These are phyloP conservation scores for Drosophila atripex DNA, from an alignment of 2,888 invertebrate species.

Conservation along the genomic window DNA sequence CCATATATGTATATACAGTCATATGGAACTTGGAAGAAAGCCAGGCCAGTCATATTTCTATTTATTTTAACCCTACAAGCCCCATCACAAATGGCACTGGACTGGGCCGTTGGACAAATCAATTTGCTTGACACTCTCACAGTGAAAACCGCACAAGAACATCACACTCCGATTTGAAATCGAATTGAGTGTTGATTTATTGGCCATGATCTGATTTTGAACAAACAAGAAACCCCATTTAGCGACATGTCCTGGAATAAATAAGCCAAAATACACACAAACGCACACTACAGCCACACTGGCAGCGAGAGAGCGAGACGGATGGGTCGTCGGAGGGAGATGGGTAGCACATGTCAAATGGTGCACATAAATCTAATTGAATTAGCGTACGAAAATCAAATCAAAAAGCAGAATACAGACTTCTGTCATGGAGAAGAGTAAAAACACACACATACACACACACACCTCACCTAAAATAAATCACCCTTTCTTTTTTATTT, in stretches of 20 bases:
- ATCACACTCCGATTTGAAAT: slow-evolving; percentile 32
- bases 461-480: slow-evolving; percentile 2
- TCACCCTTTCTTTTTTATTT: no score
- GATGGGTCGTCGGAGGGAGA: neutral
- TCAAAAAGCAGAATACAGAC: slow-evolving; percentile 44
- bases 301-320: neutral
- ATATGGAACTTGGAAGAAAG: neutral
- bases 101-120: no score
- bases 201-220: slow-evolving; percentile 75
- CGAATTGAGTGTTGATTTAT: slow-evolving; percentile 73
- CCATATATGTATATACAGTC: neutral
- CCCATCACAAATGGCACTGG: slow-evolving; percentile 9
- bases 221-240: slow-evolving; percentile 71
- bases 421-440: no score
- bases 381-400: slow-evolving; percentile 68
- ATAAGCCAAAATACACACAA: slow-evolving; percentile 52
- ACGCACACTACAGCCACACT: slow-evolving; percentile 18
- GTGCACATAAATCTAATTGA: slow-evolving; percentile 72
- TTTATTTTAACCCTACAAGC: slow-evolving; percentile 28
- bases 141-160: slow-evolving; percentile 11
- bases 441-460: no score
- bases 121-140: slow-evolving; percentile 37
- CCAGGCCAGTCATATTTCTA: neutral
- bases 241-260: slow-evolving; percentile 69
- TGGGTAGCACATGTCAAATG: slow-evolving; percentile 54